These are phyloP conservation scores for Myotis daubentonii DNA, from an alignment of 2,797 vertebrate genomes.

Conservation along the genomic window DNA sequence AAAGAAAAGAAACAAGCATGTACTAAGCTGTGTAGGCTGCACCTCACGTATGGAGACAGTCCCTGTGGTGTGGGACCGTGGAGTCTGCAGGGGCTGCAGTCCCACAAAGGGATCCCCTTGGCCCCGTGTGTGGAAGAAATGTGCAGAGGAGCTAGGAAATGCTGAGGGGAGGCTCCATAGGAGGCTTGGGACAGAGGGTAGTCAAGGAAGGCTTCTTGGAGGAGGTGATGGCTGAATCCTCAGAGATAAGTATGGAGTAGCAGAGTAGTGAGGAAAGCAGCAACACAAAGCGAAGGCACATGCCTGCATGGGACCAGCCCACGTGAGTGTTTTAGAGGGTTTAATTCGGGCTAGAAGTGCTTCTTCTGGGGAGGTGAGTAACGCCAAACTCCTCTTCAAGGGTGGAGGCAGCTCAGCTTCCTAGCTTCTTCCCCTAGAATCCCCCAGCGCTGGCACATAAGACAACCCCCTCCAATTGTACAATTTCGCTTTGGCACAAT, in stretches of 20 bases:
- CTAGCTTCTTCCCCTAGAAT: neutral
- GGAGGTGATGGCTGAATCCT: neutral
- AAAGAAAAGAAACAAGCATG: neutral
- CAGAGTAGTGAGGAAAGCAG: neutral
- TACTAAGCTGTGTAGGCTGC: neutral
- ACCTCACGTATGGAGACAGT: fast-evolving
- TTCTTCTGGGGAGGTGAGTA: neutral
- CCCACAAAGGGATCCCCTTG: neutral
- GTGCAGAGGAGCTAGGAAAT: neutral
- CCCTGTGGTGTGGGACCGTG: fast-evolving
- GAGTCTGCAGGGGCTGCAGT: neutral
- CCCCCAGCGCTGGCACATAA: neutral
- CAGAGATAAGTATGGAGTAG: neutral
- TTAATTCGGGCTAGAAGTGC: neutral
- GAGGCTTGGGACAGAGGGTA: neutral
- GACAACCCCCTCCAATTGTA: neutral
- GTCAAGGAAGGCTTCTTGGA: neutral
- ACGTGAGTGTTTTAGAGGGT: neutral
- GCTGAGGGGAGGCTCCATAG: neutral
- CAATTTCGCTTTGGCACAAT: neutral
- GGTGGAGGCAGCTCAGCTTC: slow-evolving; percentile 34
- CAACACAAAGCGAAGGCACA: neutral
- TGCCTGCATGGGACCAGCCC: neutral
- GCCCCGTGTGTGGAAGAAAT: neutral
- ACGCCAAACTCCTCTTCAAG: slow-evolving; percentile 26